Evolutionary conservation across 2,113 vertebrate species (phyloP).

Genomic region (Phoenicopterus ruber): DNA sequence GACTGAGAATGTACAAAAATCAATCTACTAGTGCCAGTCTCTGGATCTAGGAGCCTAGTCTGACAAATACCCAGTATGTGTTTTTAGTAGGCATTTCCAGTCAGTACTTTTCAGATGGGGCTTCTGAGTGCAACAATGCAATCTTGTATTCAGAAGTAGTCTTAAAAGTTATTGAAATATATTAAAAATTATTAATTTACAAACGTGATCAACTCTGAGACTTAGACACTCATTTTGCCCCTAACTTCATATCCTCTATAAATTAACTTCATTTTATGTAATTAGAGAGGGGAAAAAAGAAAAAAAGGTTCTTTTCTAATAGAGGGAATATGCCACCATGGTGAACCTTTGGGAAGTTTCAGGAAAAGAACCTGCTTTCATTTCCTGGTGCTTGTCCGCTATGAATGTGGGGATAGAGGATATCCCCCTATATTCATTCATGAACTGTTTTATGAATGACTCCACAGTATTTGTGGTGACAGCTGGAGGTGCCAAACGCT

Average conservation of each 20-base stretch:
- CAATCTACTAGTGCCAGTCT: background rate
- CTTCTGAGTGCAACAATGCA: background rate
- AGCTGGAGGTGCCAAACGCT: conserved; percentile 10
- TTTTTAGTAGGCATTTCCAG: background rate
- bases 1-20: background rate
- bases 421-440: background rate
- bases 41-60: background rate
- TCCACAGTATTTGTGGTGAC: background rate
- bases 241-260: background rate
- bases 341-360: background rate
- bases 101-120: background rate
- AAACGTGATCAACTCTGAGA: background rate
- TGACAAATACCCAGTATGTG: background rate
- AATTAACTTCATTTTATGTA: background rate
- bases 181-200: background rate
- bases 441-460: background rate
- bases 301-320: background rate
- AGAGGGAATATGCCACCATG: background rate
- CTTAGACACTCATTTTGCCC: background rate
- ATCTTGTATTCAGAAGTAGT: background rate
- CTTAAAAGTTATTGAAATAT: background rate
- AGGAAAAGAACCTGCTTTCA: background rate
- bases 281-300: background rate
- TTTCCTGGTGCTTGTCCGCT: background rate
- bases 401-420: background rate